Evolutionary conservation across 2,888 invertebrate genomes (phyloP).

Genomic region (Harpagoxenus sublaevis): DNA sequence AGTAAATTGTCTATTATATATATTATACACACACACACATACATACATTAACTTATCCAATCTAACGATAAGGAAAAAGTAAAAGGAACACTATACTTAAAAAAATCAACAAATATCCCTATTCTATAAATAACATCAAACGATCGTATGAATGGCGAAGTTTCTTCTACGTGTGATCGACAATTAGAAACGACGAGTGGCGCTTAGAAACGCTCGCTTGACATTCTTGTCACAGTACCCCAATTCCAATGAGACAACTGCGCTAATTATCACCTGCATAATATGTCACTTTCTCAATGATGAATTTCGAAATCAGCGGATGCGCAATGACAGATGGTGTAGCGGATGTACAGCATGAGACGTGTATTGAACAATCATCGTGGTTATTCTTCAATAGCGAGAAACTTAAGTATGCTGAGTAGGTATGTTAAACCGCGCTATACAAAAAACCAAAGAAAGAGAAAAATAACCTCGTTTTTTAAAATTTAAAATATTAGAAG

Average conservation of each 20-base stretch:
- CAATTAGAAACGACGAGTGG: background rate
- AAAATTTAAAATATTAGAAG: background rate
- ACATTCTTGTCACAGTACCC: conserved; percentile 4
- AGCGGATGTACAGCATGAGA: background rate
- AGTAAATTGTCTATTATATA: conserved; percentile 1
- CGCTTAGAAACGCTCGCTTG: conserved; percentile 9
- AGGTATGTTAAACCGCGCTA: background rate
- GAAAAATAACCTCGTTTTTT: background rate
- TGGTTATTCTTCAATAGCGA: conserved; percentile 19
- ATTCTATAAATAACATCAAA: background rate
- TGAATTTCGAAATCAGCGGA: conserved; percentile 12
- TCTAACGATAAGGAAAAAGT: background rate
- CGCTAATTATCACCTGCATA: conserved; percentile 28
- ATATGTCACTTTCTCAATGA: conserved; percentile 18
- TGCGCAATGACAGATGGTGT: background rate
- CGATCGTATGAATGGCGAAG: background rate
- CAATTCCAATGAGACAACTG: conserved; percentile 35
- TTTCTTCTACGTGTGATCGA: background rate
- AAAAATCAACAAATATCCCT: background rate
- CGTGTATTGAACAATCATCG: conserved; percentile 1
- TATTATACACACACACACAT: background rate
- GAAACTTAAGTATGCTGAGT: background rate
- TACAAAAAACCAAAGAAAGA: background rate
- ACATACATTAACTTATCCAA: conserved; percentile 14
- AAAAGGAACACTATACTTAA: background rate